A percentile compares a stretch with the other conserved stretches of the same genome.
phyloP scores from a whole-genome alignment of 1,140 invertebrate species.

The Heliconius hewitsoni region DNA sequence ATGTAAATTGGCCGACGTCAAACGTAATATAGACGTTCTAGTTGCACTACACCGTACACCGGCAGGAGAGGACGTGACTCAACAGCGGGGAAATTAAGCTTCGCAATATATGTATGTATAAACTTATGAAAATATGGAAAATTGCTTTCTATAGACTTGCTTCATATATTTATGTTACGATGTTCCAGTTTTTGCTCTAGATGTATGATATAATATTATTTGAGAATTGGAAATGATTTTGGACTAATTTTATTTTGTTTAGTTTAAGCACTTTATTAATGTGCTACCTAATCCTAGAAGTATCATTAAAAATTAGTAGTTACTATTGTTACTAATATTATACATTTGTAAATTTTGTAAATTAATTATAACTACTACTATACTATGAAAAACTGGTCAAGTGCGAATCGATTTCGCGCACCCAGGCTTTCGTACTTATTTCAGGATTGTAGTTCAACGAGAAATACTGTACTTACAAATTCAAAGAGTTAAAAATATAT shows the following conservation, averaged over 20 bases:
- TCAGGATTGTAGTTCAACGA: too few species aligned
- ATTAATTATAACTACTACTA: too few species aligned
- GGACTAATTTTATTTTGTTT: background rate
- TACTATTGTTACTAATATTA: too few species aligned
- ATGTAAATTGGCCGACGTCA: constrained; percentile 5
- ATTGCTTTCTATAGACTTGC: background rate
- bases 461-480: too few species aligned
- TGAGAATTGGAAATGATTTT: background rate
- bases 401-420: too few species aligned
- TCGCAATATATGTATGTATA: background rate
- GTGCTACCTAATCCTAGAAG: too few species aligned
- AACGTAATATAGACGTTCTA: background rate
- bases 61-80: constrained; percentile 7
- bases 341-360: too few species aligned
- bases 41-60: background rate
- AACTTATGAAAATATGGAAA: constrained; percentile 4
- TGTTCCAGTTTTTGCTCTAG: background rate
- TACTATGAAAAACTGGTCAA: too few species aligned
- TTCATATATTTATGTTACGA: background rate
- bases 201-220: background rate
- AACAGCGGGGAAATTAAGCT: background rate
- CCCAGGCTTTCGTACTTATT: too few species aligned
- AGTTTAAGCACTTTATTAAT: background rate
- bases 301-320: too few species aligned
- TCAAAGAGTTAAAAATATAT: too few species aligned